Conservation (phyloP, 1,140 invertebrate genomes). For the Tetragonula clypearis region DNA sequence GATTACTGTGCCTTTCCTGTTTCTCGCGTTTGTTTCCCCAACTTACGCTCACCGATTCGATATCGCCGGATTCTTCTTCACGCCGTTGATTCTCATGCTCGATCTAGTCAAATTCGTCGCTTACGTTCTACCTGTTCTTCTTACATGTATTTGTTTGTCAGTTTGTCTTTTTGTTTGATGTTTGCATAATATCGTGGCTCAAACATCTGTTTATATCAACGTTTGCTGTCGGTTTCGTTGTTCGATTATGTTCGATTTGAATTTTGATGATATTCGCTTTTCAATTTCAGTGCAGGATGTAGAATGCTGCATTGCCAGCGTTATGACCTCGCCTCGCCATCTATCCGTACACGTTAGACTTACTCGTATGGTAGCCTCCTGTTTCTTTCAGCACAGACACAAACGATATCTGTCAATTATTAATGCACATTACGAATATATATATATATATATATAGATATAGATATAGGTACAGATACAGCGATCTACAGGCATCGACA, state of each 20-base stretch:
- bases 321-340: background rate
- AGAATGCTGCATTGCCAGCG: background rate
- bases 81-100: background rate
- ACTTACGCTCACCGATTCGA: background rate
- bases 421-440: too few relatives aligned
- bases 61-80: background rate
- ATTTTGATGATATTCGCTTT: background rate
- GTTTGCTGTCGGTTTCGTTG: background rate
- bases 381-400: background rate
- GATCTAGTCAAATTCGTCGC: background rate
- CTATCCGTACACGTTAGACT: background rate
- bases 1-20: conserved; percentile 20
- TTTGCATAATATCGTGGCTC: background rate
- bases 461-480: too few relatives aligned
- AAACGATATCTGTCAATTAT: too few relatives aligned
- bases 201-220: background rate
- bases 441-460: too few relatives aligned
- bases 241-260: background rate
- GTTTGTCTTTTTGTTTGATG: too few relatives aligned
- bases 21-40: background rate
- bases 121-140: too few relatives aligned
- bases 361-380: background rate
- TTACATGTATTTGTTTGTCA: too few relatives aligned
- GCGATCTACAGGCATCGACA: too few relatives aligned
- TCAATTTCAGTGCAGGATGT: background rate